Conservation (phyloP, 2,888 invertebrate species). For the Parochlus steinenii region DNA sequence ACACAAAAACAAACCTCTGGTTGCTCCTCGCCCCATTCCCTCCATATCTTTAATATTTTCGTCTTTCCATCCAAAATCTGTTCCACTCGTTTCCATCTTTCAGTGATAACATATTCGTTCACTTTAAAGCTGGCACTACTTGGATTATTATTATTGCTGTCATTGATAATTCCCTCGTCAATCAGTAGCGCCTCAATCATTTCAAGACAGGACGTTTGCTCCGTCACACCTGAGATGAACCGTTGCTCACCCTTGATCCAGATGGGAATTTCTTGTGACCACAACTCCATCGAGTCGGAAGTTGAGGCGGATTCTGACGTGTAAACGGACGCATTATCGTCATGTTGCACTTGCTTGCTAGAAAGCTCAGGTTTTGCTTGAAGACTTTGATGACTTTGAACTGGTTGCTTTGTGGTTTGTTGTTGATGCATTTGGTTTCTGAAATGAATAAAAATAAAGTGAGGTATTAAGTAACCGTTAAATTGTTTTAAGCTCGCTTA, state of each 20-base stretch:
- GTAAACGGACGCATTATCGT: no score
- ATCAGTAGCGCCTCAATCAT: constrained; percentile 54
- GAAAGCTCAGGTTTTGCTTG: no score
- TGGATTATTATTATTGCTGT: constrained; percentile 8
- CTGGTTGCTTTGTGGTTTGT: no score
- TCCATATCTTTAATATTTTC: constrained; percentile 52
- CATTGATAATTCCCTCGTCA: constrained; percentile 26
- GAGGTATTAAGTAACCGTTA: no score
- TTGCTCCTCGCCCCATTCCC: constrained; percentile 55
- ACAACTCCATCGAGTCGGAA: constrained; percentile 21
- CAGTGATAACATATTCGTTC: constrained; percentile 45
- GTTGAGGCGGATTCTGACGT: no score
- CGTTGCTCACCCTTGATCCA: constrained; percentile 59
- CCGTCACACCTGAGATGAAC: constrained; percentile 63
- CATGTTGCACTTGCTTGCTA: no score
- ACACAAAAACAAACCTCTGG: constrained; percentile 37
- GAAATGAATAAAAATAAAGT: no score
- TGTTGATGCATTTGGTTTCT: no score
- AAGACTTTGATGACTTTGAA: no score
- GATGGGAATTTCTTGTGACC: constrained; percentile 47
- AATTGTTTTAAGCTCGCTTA: no score
- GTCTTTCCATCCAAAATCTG: constrained; percentile 50
- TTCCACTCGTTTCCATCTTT: constrained; percentile 56
- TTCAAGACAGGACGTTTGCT: constrained; percentile 63
- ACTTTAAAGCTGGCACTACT: no score